phyloP scores from a whole-genome alignment of 2,113 vertebrate species.

The Xiphias gladius region DNA sequence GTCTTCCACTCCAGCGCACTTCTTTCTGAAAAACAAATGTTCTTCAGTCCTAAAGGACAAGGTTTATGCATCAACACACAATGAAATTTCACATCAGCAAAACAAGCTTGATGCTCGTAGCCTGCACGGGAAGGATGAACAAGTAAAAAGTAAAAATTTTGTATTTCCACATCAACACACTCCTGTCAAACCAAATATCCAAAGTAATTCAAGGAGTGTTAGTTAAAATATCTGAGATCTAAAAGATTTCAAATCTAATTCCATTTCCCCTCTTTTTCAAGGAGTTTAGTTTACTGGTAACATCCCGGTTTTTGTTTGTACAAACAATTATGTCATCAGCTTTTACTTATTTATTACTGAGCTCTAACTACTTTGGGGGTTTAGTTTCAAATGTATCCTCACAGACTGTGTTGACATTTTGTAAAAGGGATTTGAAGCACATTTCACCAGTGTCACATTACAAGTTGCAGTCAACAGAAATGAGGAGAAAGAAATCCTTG shows the following conservation, averaged over 20 bases:
- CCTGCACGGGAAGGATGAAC: constrained; percentile 5
- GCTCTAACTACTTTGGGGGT: constrained; percentile 38
- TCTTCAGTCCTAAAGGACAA: not conserved
- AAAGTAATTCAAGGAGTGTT: constrained; percentile 13
- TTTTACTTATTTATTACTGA: constrained; percentile 42
- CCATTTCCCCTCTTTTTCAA: not conserved
- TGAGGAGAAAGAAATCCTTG: constrained; percentile 1
- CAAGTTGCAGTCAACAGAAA: constrained; percentile 31
- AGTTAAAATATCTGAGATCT: not conserved
- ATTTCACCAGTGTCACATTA: constrained; percentile 53
- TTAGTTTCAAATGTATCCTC: constrained; percentile 43
- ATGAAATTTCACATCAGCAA: constrained; percentile 29
- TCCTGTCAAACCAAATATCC: constrained; percentile 32
- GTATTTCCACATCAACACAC: constrained; percentile 24
- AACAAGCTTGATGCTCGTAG: constrained; percentile 3
- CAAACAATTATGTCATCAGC: constrained; percentile 1
- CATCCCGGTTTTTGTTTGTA: constrained; percentile 11
- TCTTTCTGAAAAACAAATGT: constrained; percentile 32
- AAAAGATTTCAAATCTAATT: constrained; percentile 3
- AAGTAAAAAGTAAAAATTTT: constrained; percentile 20
- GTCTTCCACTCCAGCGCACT: constrained; percentile 24
- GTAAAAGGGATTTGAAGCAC: constrained; percentile 50
- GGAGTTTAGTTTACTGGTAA: constrained; percentile 37
- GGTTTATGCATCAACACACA: constrained; percentile 45
- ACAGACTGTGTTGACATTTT: constrained; percentile 62